Percentiles rank a stretch among this genome's conserved stretches.
Evolutionary conservation across 1,140 invertebrate genomes (phyloP).

Genomic region (Formica exsecta): DNA sequence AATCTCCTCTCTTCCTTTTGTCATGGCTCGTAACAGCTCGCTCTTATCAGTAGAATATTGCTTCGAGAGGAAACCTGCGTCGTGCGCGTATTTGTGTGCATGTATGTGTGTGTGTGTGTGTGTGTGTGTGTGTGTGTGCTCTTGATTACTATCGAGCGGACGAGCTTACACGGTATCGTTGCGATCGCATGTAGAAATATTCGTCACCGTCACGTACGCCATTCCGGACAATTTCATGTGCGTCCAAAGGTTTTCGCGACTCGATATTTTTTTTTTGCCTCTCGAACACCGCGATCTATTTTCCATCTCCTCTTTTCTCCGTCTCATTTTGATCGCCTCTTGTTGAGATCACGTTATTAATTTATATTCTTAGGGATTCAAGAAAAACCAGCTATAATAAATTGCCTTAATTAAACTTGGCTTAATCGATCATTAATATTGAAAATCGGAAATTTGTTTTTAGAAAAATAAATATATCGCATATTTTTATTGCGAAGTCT

Average conservation of each 20-base stretch:
- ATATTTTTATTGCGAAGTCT: neutral
- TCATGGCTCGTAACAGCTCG: conserved; percentile 34
- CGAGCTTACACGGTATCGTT: conserved; percentile 50
- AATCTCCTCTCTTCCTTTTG: conserved; percentile 49
- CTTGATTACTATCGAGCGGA: conserved; percentile 61
- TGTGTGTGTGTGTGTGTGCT: conserved; percentile 28
- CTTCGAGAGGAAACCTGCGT: conserved; percentile 37
- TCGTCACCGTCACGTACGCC: conserved; percentile 54
- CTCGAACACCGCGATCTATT: neutral
- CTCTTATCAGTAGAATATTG: conserved; percentile 61
- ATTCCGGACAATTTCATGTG: conserved; percentile 5
- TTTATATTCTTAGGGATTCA: neutral
- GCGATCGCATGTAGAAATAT: conserved; percentile 47
- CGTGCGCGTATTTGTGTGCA: no score
- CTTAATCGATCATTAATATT: neutral
- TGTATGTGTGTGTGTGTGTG: neutral
- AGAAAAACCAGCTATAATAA: no score
- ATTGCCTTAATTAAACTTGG: neutral
- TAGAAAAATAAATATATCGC: neutral
- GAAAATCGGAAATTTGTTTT: neutral
- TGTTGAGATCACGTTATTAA: neutral
- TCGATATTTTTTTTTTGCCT: conserved; percentile 17
- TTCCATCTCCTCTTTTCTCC: neutral
- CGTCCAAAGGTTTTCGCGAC: conserved; percentile 33
- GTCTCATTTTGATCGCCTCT: neutral